Evolutionary conservation across 2,113 vertebrate genomes (phyloP).

Genomic region (Poecilia latipinna): DNA sequence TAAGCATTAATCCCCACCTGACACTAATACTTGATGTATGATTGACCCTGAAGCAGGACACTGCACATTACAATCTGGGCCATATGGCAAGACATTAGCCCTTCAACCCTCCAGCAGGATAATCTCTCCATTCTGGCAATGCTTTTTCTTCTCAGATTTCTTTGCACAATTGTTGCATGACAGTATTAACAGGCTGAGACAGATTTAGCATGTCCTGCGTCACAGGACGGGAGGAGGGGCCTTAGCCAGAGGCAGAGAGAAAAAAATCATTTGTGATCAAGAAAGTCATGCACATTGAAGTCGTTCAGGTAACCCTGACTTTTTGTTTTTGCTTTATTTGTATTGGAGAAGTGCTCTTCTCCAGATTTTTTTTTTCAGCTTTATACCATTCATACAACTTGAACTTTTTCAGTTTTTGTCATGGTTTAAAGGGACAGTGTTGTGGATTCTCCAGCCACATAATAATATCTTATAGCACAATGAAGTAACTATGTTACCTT

Average conservation of each 20-base stretch:
- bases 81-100: slow-evolving; percentile 84
- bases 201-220: slow-evolving; percentile 75
- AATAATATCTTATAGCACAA: too few relatives aligned
- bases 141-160: slow-evolving; percentile 83
- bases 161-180: slow-evolving; percentile 83
- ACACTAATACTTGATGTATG: slow-evolving; percentile 87
- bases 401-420: background rate
- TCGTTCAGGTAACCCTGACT: slow-evolving; percentile 6
- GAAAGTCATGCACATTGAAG: slow-evolving; percentile 33
- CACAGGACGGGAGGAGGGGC: slow-evolving; percentile 62
- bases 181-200: slow-evolving; percentile 79
- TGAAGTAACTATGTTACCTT: too few relatives aligned
- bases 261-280: slow-evolving; percentile 73
- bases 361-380: background rate
- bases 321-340: background rate
- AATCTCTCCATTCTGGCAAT: slow-evolving; percentile 81
- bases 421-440: background rate
- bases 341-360: background rate
- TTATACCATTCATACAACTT: background rate
- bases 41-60: slow-evolving; percentile 81
- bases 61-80: slow-evolving; percentile 76
- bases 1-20: slow-evolving; percentile 84
- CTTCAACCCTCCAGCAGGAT: slow-evolving; percentile 80
- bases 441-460: too few relatives aligned
- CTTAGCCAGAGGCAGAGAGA: slow-evolving; percentile 61